phyloP scores from a whole-genome alignment of 1,140 invertebrate species.

The Antheraea mylitta region DNA sequence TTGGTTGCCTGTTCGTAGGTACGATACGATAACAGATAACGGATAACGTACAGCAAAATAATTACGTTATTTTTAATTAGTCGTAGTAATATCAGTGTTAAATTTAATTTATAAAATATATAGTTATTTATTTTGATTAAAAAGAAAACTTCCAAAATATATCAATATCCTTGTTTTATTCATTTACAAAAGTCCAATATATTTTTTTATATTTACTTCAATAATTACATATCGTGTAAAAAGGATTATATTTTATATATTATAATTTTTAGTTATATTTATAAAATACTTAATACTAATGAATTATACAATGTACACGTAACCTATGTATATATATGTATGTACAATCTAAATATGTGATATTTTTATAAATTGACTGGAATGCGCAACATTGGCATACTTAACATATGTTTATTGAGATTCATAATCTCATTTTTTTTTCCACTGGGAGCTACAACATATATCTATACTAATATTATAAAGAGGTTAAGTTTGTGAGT shows the following conservation, averaged over 20 bases:
- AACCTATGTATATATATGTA: slow-evolving; percentile 35
- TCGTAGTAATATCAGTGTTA: too few species aligned
- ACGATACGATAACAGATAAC: too few species aligned
- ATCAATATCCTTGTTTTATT: background rate
- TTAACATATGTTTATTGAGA: background rate
- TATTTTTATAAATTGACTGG: slow-evolving; percentile 43
- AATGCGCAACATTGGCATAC: slow-evolving; percentile 38
- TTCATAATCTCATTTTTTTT: slow-evolving; percentile 13
- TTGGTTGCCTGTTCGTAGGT: too few species aligned
- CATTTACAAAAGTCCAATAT: slow-evolving; percentile 5
- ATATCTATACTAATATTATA: too few species aligned
- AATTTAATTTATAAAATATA: too few species aligned
- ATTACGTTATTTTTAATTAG: too few species aligned
- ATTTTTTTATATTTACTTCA: background rate
- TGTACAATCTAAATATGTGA: slow-evolving; percentile 6
- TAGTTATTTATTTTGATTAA: background rate
- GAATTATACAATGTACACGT: slow-evolving; percentile 28
- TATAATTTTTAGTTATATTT: slow-evolving; percentile 26
- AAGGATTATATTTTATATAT: background rate
- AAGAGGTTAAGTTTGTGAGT: too few species aligned
- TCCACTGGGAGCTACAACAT: slow-evolving; percentile 40
- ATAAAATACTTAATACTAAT: slow-evolving; percentile 25
- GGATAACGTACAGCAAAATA: too few species aligned
- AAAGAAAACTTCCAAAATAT: background rate
- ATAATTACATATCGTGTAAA: background rate